Base-by-base conservation (phyloP, 1,140 invertebrate species). In the Drosophila miranda region DNA sequence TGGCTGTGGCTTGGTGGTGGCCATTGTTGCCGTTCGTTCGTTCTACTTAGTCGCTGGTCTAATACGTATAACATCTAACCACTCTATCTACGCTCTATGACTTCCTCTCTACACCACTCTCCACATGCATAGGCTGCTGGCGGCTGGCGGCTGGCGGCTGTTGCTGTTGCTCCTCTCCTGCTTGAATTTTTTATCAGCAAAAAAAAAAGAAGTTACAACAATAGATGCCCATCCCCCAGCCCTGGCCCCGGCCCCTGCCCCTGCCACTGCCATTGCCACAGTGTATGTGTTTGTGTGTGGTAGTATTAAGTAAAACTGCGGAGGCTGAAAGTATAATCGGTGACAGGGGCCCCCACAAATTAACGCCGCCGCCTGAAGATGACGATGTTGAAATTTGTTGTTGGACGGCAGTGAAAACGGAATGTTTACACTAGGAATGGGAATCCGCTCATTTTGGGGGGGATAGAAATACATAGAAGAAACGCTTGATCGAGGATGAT, bases 11-110 rank as follows among this genome's bases (percentile, higher is more conserved):
- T 56, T 16, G 42, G 23, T 38, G 44, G 43, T 21, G 48, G 38
- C 76, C 67, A 84, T 84, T 83, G 81, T 83, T 61, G 38, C 23
- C 23, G 23, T 66, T 83, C 70, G 34, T 38, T 19, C 19, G 57
- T 81, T 87, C 81, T 87, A 84, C 68, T 77, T 75, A 87, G 82
- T 87, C 61, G 72, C 76, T 76, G 66, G 43, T 83, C 72, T 80
- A 75, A 68, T 79, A 60, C 49, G 28, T 69, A 55, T 45, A 53
- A 51, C 56, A 53, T 70, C 6, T 50, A 56, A 63, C 59, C 56
- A 66, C 55, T 80, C 72, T 76, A 79, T 62, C 61, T 78, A 74
- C 62, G 77, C 76, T 75, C 64, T 43, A 41, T 50, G 63, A 80
- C 77, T 79, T 80, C 81, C 81, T 75, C 75, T 61, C 70, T 45